Conservation (phyloP, 2,888 invertebrate species). For the Caenorhabditis sulstoni region DNA sequence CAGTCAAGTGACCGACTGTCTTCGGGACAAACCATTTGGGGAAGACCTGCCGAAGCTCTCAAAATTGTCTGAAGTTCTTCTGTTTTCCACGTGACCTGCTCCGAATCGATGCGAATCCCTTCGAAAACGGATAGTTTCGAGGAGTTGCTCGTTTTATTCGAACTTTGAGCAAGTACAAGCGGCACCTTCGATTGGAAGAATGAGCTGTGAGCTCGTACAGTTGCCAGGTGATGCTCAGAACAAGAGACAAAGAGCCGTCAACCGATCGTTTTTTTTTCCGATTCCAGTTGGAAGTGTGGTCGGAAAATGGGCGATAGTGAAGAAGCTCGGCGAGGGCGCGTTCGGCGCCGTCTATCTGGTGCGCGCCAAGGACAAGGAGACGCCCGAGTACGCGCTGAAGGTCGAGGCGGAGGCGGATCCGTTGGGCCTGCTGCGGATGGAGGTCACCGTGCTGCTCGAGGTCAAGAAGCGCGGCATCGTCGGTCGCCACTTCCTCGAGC, state of each 20-base stretch:
- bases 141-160: no score
- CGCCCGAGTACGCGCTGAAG: conserved; percentile 62
- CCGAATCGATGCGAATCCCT: no score
- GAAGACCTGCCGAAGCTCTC: no score
- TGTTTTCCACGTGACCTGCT: no score
- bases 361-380: conserved; percentile 50
- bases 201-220: conserved; percentile 30
- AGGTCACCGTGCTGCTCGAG: conserved; percentile 73
- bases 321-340: conserved; percentile 66
- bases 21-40: no score
- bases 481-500: conserved; percentile 74
- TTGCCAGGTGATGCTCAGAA: conserved; percentile 28
- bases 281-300: conserved; percentile 26
- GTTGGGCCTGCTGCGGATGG: conserved; percentile 73
- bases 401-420: conserved; percentile 70
- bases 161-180: no score
- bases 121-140: no score
- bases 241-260: no score
- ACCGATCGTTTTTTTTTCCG: no score
- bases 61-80: no score
- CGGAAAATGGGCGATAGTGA: conserved; percentile 60
- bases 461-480: conserved; percentile 65
- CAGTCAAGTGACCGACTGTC: no score
- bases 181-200: no score
- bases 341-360: conserved; percentile 67